Conservation (phyloP, 2,797 vertebrate genomes). For the Sternotherus odoratus region DNA sequence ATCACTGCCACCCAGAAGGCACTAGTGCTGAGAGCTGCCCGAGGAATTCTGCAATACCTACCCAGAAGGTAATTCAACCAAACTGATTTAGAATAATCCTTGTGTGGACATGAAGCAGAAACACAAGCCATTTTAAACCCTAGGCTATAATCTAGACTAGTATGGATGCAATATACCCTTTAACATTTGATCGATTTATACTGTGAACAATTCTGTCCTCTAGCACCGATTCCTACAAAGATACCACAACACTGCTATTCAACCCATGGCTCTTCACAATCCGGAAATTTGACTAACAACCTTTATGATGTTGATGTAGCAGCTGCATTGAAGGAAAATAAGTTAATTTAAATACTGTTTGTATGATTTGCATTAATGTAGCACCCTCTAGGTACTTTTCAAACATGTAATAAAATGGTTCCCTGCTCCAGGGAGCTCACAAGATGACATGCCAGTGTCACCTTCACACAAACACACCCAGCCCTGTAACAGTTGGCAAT, state of each 20-base stretch:
- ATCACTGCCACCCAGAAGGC: neutral
- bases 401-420: neutral
- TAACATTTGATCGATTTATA: neutral
- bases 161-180: neutral
- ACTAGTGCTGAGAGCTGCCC: fast-evolving
- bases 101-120: neutral
- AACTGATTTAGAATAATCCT: neutral
- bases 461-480: neutral
- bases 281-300: neutral
- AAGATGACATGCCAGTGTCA: neutral
- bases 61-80: neutral
- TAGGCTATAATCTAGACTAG: neutral
- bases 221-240: neutral
- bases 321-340: neutral
- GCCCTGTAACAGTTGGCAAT: neutral
- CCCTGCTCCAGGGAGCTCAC: neutral
- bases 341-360: neutral
- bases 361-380: neutral
- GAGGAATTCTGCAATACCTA: neutral
- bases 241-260: neutral
- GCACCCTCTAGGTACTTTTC: fast-evolving
- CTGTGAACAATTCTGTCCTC: neutral
- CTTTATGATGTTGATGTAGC: neutral
- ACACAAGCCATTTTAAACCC: neutral
- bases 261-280: neutral